Evolutionary conservation across 1,140 invertebrate species (phyloP).

Genomic region (Rhyacophila brunnea): DNA sequence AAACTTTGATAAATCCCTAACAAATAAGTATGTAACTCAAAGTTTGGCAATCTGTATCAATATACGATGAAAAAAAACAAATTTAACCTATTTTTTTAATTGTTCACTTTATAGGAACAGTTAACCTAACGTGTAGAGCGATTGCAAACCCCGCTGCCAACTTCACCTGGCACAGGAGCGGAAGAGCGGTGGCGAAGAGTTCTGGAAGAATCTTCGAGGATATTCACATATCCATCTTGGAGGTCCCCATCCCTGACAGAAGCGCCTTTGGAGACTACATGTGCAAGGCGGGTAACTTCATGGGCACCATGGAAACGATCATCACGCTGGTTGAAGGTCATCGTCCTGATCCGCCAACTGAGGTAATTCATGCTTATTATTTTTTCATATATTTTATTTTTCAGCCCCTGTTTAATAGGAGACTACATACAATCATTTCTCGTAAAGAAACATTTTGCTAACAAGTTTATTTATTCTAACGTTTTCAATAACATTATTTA

Average conservation of each 20-base stretch:
- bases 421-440: too few relatives aligned
- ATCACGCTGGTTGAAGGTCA: constrained; percentile 52
- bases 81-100: neutral
- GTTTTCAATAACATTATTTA: too few relatives aligned
- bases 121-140: constrained; percentile 58
- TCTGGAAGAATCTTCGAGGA: constrained; percentile 42
- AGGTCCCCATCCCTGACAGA: constrained; percentile 49
- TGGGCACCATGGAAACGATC: constrained; percentile 52
- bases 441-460: too few relatives aligned
- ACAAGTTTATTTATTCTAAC: too few relatives aligned
- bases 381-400: too few relatives aligned
- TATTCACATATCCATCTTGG: constrained; percentile 43
- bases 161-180: constrained; percentile 55
- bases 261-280: constrained; percentile 55
- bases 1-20: too few relatives aligned
- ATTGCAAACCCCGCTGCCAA: constrained; percentile 56
- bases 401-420: too few relatives aligned
- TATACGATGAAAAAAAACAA: neutral
- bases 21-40: too few relatives aligned
- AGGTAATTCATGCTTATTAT: constrained; percentile 16
- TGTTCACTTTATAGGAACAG: constrained; percentile 40
- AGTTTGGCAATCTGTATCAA: too few relatives aligned
- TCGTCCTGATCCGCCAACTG: constrained; percentile 49
- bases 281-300: constrained; percentile 53
- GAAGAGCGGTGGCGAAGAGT: constrained; percentile 41